Conservation (phyloP, 1,140 invertebrate species). For the Coenobita brevimanus region DNA sequence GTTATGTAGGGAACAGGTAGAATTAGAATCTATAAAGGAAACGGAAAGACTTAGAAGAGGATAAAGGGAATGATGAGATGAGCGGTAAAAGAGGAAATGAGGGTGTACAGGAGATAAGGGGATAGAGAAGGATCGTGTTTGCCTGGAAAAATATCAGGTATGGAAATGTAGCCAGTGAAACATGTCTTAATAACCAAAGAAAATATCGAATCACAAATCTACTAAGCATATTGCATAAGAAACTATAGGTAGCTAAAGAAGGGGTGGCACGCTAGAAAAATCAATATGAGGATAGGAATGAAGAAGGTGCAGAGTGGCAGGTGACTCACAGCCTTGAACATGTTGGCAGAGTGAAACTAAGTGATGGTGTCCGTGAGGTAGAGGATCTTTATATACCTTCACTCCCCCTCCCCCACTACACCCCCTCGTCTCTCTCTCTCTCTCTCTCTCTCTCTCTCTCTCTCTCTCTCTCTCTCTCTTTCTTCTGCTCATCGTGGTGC, state of each 20-base stretch:
- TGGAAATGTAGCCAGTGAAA: not conserved
- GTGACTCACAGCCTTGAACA: too few species aligned
- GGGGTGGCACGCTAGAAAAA: not conserved
- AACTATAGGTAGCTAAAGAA: not conserved
- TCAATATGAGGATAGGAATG: not conserved
- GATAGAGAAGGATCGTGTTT: not conserved
- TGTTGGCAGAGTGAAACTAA: not conserved
- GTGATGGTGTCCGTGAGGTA: not conserved
- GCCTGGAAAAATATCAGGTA: not conserved
- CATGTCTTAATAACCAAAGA: not conserved
- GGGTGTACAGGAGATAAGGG: not conserved
- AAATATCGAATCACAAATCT: not conserved
- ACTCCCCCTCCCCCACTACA: not conserved
- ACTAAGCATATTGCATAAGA: not conserved
- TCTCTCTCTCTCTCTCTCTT: constrained; percentile 5
- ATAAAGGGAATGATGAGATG: not conserved
- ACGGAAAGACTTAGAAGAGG: too few species aligned
- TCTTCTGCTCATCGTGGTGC: not conserved
- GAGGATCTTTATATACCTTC: not conserved
- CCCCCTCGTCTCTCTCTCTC: not conserved
- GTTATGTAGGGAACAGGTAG: too few species aligned
- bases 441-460: constrained; percentile 11
- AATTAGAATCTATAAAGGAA: too few species aligned
- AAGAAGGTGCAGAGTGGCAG: not conserved
- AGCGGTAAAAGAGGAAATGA: too few species aligned